Evolutionary conservation across 2,113 vertebrate species (phyloP), one percentile per base, ranked within the genome.

Genomic region (Dasypus novemcinctus): DNA sequence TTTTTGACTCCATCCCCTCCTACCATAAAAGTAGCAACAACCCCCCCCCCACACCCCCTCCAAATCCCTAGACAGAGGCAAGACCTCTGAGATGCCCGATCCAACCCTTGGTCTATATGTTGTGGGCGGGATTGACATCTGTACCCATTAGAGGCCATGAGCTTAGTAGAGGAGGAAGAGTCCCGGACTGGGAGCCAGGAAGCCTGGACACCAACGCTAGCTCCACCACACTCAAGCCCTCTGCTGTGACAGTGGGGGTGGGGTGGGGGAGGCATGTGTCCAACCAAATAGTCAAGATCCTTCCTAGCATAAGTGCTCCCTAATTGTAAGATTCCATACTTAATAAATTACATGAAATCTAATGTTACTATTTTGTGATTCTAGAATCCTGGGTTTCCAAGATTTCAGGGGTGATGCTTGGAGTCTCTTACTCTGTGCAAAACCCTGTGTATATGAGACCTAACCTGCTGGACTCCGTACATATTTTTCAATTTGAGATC

Each of bases 341-440:
- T 84, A 76, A 86, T 36, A 72, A 87, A 64, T 89, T 36, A 85
- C 7, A 95, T 23, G 43, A 81, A 79, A 92, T 72, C 21, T 85
- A 31, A 49, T 43, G 36, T 89, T 93, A 81, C 12, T 5, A 87
- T 87, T 71, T 43, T 68, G 78, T 85, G 71, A 38, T 83, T 90
- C 80, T 89, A 63, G 90, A 90, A 43, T 92, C 33, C 20, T 87
- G 13, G 31, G 64, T 93, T 96, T 66, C 41, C 41, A 54, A 57
- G 68, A 89, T 88, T 79, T 57, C 18, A 5, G 38, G 46, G 71
- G 78, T 57, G 29, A 33, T 76, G 38, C 31, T 66, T 59, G 13
- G 46, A 15, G 25, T 72, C 14, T 88, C 54, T 84, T 72, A 57
- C 14, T 68, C 49, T 69, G 38, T 87, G 46, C 38, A 72, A 93